Evolutionary conservation across 1,140 invertebrate species (phyloP).

Genomic region (Drosophila ambigua): DNA sequence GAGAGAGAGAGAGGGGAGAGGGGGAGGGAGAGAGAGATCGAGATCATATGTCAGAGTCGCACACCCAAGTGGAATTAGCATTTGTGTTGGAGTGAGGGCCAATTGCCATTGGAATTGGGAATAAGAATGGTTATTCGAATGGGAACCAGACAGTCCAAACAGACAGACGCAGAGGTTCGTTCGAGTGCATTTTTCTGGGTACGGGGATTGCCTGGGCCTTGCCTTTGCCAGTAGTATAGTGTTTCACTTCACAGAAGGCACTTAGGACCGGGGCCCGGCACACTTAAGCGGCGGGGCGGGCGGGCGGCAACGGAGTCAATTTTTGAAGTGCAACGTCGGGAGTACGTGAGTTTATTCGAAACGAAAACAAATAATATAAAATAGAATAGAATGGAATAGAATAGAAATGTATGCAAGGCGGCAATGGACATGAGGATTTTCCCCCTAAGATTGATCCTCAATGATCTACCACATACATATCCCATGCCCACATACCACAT

Average conservation of each 20-base stretch:
- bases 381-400: conserved; percentile 13
- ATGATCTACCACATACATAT: conserved; percentile 8
- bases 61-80: conserved; percentile 66
- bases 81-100: conserved; percentile 3
- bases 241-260: conserved; percentile 41
- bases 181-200: conserved; percentile 33
- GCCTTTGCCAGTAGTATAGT: not conserved
- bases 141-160: conserved; percentile 3
- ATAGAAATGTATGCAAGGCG: conserved; percentile 42
- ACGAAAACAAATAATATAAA: conserved; percentile 7
- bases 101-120: conserved; percentile 26
- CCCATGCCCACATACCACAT: too few relatives aligned
- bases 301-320: conserved; percentile 23
- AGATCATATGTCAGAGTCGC: conserved; percentile 38
- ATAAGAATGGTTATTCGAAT: not conserved
- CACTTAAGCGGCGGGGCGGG: conserved; percentile 16
- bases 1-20: not conserved
- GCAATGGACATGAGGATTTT: conserved; percentile 27
- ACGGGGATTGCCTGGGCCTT: conserved; percentile 9
- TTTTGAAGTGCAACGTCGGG: conserved; percentile 34
- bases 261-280: conserved; percentile 8
- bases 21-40: too few relatives aligned
- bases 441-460: conserved; percentile 30
- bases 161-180: not conserved
- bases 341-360: conserved; percentile 71